phyloP scores from a whole-genome alignment of 2,888 invertebrate species.

The Strigamia crassipes region DNA sequence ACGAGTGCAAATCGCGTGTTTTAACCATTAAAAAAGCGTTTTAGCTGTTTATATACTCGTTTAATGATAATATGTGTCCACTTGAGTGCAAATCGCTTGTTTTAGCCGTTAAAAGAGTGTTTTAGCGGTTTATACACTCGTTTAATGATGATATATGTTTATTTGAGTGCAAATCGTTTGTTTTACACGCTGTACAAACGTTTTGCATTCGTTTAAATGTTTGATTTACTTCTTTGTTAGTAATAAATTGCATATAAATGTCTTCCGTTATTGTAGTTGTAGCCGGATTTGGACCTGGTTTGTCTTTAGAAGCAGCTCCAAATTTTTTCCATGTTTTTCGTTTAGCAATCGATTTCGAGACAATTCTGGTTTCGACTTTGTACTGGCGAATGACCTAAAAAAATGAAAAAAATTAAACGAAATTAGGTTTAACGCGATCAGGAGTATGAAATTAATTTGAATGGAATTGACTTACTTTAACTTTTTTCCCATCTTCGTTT shows the following conservation, averaged over 20 bases:
- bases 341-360: slow-evolving; percentile 79
- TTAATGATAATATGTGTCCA: too few species aligned
- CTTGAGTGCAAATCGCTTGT: too few species aligned
- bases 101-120: too few species aligned
- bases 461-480: slow-evolving; percentile 60
- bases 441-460: background rate
- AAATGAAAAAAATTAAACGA: background rate
- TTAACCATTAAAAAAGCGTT: too few species aligned
- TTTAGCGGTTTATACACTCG: too few species aligned
- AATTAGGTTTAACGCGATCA: background rate
- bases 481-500: slow-evolving; percentile 88
- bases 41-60: too few species aligned
- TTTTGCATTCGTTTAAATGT: background rate
- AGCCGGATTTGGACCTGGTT: slow-evolving; percentile 97
- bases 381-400: slow-evolving; percentile 69
- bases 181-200: too few species aligned
- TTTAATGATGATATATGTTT: too few species aligned
- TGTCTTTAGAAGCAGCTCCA: slow-evolving; percentile 86
- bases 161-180: too few species aligned
- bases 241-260: slow-evolving; percentile 76
- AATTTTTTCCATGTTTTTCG: slow-evolving; percentile 96
- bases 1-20: too few species aligned
- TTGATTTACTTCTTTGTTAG: slow-evolving; percentile 58
- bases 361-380: slow-evolving; percentile 84
- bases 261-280: slow-evolving; percentile 96